Percentiles rank a stretch among this genome's conserved stretches.
These are phyloP conservation scores for Cepphus grylle DNA, from an alignment of 2,113 vertebrate species.

Conservation along the genomic window DNA sequence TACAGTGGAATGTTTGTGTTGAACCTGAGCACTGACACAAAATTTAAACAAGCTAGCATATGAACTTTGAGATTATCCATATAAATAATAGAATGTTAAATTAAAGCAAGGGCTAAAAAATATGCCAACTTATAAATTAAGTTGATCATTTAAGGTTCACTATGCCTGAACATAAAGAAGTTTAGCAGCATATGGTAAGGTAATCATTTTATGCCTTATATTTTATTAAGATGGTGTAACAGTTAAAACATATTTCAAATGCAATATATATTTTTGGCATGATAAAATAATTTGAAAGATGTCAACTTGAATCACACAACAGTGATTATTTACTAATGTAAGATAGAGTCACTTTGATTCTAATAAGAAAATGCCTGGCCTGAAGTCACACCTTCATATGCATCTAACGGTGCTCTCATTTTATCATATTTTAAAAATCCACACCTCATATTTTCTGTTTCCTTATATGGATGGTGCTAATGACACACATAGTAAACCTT, in stretches of 20 bases:
- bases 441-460: conserved; percentile 78
- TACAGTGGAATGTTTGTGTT: background rate
- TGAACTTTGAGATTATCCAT: background rate
- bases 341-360: conserved; percentile 69
- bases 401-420: conserved; percentile 78
- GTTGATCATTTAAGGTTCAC: background rate
- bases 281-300: conserved; percentile 73
- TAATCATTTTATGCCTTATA: conserved; percentile 40
- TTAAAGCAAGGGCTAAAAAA: background rate
- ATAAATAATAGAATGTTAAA: conserved; percentile 3
- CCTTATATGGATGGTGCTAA: conserved; percentile 88
- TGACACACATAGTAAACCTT: conserved; percentile 87
- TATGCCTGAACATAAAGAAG: conserved; percentile 41
- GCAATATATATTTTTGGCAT: conserved; percentile 60
- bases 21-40: background rate
- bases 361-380: conserved; percentile 76
- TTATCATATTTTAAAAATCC: conserved; percentile 82
- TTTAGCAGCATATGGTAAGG: conserved; percentile 36
- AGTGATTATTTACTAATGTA: conserved; percentile 70
- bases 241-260: conserved; percentile 68
- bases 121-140: conserved; percentile 31
- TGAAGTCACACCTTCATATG: conserved; percentile 75
- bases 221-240: conserved; percentile 61
- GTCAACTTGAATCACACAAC: conserved; percentile 69
- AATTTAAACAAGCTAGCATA: background rate